Evolutionary conservation across 2,888 invertebrate species (phyloP), one percentile per base, ranked within the genome.

Genomic region (Cacoxenus indagator): DNA sequence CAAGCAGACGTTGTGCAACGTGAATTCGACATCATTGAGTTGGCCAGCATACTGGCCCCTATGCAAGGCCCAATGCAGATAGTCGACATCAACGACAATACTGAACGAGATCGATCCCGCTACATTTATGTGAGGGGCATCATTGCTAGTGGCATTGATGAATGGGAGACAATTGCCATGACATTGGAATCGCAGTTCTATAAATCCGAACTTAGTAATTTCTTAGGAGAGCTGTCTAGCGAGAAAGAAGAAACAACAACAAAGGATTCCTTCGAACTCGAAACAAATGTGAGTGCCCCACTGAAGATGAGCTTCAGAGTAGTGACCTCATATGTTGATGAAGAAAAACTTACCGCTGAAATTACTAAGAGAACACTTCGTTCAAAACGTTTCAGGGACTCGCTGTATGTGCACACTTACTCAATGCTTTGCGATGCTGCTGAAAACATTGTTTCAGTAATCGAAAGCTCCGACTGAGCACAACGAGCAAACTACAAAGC

Each of bases 361-460:
- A 26, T 81, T 3, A 54, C 73, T 1, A 76, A 76, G 31, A 71
- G 68, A 14, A 70, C 82, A 1, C 67, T 65, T 0, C 6, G 51
- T 45, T 70, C 70, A n/a, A 85, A 85, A 57, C 72, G 74, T 29
- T 80, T 85, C 6, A 73, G 75, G n/a, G 85, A 85, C 48, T 64
- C 82, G 0, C 74, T 85, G n/a, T 86, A 84, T 55, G 70, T 85
- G 70, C 84, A 85, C 17, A 85, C 86, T 6, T 85, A 86, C 26
- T 76, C 75, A 1, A 45, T 83, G 37, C 37, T 85, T 59, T 83
- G 86, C 14, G 77, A 85, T 72, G 73, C 77, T 6, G 75, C 72
- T n/a, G 85, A 85, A 71, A 77, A 85, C 65, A 76, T 85, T 67
- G 85, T 84, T 0, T 84, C 85, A 6, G 76, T 85, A 22, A 85